Evolutionary conservation across 2,797 vertebrate species (phyloP), one percentile per base, ranked within the genome.

Genomic region (Remorina albescens): DNA sequence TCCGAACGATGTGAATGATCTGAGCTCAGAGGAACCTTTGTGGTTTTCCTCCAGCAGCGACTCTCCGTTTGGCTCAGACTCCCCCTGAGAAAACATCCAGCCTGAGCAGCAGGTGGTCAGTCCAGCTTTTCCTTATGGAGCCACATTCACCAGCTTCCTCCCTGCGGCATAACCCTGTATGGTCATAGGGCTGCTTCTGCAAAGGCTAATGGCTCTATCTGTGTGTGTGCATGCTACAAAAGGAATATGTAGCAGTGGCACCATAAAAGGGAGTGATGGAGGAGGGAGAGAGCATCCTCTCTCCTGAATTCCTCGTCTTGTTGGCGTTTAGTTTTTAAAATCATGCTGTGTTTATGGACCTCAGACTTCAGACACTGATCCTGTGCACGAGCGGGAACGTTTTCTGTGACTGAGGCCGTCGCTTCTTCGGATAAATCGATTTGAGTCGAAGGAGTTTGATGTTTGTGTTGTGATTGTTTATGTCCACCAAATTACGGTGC

Each of bases 161-260:
- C 66, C 74, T 69, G 68, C 37, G 59, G 78, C 80, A 83, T 86
- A 65, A 80, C 94, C 93, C 93, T 93, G 91, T 95, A 94, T 94
- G 94, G 94, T 89, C 91, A 94, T 88, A 71, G 2, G 82, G 61
- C 71, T 9, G 69, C 71, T 42, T 57, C 70, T 26, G 47, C 74
- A 82, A 73, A 67, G 81, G 81, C 82, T 74, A 82, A 73, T 69
- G 81, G 81, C 82, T 81, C 75, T 64, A 85, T 81, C 74, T 78
- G 66, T 42, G 49, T 68, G 63, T 60, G 73, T 53, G 62, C 64
- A 61, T 65, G 78, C 70, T 53, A 0, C 44, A 26, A 67, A 53
- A 73, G 73, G 74, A 84, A 84, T 61, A 86, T 60, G 81, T 18
- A 71, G 77, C 76, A 74, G 63, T 62, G 87, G 71, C 80, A 77